Evolutionary conservation across 2,113 vertebrate genomes (phyloP).

Genomic region (Pelobates fuscus): DNA sequence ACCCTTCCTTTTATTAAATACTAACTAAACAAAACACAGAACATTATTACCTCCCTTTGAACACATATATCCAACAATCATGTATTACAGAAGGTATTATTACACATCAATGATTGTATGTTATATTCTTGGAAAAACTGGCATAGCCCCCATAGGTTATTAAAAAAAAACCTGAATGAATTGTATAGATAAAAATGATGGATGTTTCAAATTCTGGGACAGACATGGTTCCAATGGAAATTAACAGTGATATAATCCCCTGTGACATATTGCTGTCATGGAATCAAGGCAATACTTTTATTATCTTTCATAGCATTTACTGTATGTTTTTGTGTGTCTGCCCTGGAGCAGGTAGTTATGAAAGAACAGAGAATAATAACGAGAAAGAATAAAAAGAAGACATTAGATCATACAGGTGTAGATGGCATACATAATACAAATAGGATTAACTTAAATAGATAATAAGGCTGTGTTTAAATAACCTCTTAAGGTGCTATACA

Average conservation of each 20-base stretch:
- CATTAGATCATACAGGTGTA: too few species aligned
- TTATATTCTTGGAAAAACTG: background rate
- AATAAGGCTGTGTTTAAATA: background rate
- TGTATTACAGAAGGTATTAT: too few species aligned
- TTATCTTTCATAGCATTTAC: background rate
- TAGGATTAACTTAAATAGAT: too few species aligned
- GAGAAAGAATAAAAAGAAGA: background rate
- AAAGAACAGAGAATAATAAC: constrained; percentile 12
- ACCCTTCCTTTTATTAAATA: too few species aligned
- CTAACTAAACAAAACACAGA: too few species aligned
- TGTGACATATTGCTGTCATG: background rate
- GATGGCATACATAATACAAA: too few species aligned
- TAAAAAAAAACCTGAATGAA: background rate
- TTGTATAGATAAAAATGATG: background rate
- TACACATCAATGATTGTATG: too few species aligned
- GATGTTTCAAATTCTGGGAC: background rate
- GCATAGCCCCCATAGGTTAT: background rate
- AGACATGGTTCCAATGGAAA: background rate
- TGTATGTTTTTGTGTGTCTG: background rate
- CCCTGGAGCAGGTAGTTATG: background rate
- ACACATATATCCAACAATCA: too few species aligned
- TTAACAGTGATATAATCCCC: background rate
- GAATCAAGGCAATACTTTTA: background rate
- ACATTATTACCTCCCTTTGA: too few species aligned
- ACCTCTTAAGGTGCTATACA: too few species aligned